Evolutionary conservation across 2,888 invertebrate genomes (phyloP).

Genomic region (Drosophila koepferae): DNA sequence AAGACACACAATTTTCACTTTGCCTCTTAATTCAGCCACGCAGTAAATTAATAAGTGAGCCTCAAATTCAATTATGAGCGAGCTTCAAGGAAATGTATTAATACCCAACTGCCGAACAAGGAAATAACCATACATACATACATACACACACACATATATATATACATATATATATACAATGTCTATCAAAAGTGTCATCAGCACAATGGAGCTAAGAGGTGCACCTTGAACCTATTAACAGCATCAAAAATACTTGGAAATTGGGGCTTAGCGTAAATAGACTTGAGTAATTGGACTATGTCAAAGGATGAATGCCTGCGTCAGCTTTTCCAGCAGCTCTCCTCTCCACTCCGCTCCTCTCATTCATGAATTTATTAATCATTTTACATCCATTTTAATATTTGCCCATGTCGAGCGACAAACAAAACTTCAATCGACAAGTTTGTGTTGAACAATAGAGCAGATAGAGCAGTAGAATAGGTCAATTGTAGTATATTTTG

Average conservation of each 20-base stretch:
- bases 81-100: conserved; percentile 5
- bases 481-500: background rate
- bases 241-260: background rate
- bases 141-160: background rate
- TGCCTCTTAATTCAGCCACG: conserved; percentile 17
- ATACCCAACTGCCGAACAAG: background rate
- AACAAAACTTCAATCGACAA: background rate
- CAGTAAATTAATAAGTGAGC: conserved; percentile 26
- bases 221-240: background rate
- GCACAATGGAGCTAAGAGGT: background rate
- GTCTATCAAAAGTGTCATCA: background rate
- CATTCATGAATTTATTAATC: background rate
- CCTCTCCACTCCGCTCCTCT: too few species aligned
- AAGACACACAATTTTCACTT: conserved; percentile 28
- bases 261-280: background rate
- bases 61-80: conserved; percentile 25
- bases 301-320: background rate
- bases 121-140: background rate
- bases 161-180: background rate
- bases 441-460: background rate
- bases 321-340: background rate
- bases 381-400: background rate
- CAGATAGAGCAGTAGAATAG: background rate
- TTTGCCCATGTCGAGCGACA: background rate
- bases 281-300: conserved; percentile 6